Base-by-base conservation (phyloP, 2,888 invertebrate species). In the Nesidiocoris tenuis region DNA sequence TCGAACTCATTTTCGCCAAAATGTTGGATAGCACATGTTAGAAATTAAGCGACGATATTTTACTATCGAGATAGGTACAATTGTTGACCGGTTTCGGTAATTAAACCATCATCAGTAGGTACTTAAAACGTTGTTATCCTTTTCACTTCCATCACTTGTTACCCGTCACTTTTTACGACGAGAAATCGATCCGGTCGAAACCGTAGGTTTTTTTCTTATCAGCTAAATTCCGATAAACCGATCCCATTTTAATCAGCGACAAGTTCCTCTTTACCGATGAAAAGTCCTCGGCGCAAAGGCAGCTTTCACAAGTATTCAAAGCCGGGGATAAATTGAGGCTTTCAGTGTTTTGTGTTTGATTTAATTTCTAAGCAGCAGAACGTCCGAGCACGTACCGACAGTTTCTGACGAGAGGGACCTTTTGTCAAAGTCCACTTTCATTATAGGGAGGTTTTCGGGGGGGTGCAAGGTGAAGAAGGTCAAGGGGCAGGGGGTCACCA, bases 381-480 rank as follows among this genome's bases (percentile, higher is more conserved):
- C 39, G 5, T 39, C 39, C 12, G 39, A 39, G 39, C 39, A 7
- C 12, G 39, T 39, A 39, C 39, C 12, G 39, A 7, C 39, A 39
- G 5, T n/a, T n/a, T 39, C 39, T 12, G 39, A 12, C 5, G 12
- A 39, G 12, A 39, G 12, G 39, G 12, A 18, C 65, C 65, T 65
- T n/a, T 19, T 65, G 65, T 65, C 65, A 24, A 64, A 64, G 65
- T 65, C 65, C 65, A 65, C 65, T 65, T 65, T 65, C 65, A 65
- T 65, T 65, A 39, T 39, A 65, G 65, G n/a, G 39, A 23, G 24
- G 25, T 64, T 65, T 24, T 39, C 19, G 65, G 65, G 25, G 23
- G n/a, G 17, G 18, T 18, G 39, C 39, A 39, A 39, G 39, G 12
- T 7, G 39, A 39, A 39, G 39, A 39, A 39, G 39, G 39, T 39